Conservation (phyloP, 1,140 invertebrate genomes). For the Bombus superbus region DNA sequence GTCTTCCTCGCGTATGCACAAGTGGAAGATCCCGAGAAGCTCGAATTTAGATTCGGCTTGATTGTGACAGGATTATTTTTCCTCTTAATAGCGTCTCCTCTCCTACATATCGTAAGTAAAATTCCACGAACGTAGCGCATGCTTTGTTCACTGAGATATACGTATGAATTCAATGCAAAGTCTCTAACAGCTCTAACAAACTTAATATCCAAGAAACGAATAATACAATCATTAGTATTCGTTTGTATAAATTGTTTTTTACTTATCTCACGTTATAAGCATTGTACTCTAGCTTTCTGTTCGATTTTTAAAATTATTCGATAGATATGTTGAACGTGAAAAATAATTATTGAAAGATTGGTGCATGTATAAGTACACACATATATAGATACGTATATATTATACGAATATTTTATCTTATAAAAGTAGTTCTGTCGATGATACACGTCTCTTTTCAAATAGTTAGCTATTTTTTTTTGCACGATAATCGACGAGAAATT, state of each 20-base stretch:
- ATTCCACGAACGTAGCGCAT: slow-evolving; percentile 21
- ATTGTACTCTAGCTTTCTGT: no score
- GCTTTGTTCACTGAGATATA: not conserved
- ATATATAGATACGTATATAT: no score
- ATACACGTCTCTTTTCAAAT: not conserved
- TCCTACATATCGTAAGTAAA: slow-evolving; percentile 87
- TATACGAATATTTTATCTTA: no score
- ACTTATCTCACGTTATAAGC: no score
- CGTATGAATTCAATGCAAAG: not conserved
- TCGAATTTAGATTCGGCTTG: slow-evolving; percentile 88
- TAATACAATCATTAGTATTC: not conserved
- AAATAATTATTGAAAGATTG: no score
- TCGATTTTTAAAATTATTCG: no score
- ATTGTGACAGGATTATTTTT: slow-evolving; percentile 88
- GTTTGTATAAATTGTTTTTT: no score
- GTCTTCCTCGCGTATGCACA: slow-evolving; percentile 85
- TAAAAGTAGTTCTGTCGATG: not conserved
- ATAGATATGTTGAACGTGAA: not conserved
- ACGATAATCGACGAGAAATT: not conserved
- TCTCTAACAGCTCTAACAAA: not conserved
- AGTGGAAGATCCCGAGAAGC: slow-evolving; percentile 84
- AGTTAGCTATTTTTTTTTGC: no score
- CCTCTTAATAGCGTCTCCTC: slow-evolving; percentile 87
- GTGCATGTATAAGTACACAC: no score
- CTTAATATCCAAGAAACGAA: no score